Evolutionary conservation across 1,140 invertebrate species (phyloP), one percentile per base, ranked within the genome.

Genomic region (Bombus picipes): DNA sequence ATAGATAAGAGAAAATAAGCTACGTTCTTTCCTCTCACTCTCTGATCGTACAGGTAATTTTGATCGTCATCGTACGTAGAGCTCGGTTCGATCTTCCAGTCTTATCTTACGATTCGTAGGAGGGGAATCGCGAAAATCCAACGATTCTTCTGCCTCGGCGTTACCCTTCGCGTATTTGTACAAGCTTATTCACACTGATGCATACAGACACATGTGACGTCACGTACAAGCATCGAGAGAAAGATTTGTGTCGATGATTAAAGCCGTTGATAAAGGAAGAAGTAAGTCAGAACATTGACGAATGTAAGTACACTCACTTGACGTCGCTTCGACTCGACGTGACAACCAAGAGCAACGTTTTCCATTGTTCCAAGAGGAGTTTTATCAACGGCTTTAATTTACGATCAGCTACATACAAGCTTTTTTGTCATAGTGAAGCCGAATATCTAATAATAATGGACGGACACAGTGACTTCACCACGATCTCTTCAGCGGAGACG

Each of bases 141-240:
- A 83, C 68, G 34, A 74, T 28, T 82, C 70, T 79, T 80, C 34
- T 81, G 74, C 65, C 71, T 71, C 47, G 68, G 37, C 28, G 62
- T 71, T 81, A 87, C 53, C 32, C 62, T 74, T 81, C 73, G 71
- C 41, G 80, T 62, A 81, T 90, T 91, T 88, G 82, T 91, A 91
- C 90, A 91, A 91, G 82, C 90, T 87, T 85, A 88, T 88, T 87
- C 86, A 90, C 89, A 91, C 81, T 74, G 76, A 91, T 73, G 90
- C 83, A 59, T 90, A 91, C 82, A 90, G 68, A 88, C 82, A 81
- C 82, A 91, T 90, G 83, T 79, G 79, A 89, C 74, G 62, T 90
- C 87, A 90, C 32, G 80, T 90, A 87, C 82, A 90, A 89, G 87
- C 78, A 83, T 74, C 39, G 32, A 66, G 43, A 65, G 71, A 75